These are phyloP conservation scores for Drepanosiphum platanoidis DNA, from an alignment of 2,888 invertebrate genomes.

Conservation along the genomic window DNA sequence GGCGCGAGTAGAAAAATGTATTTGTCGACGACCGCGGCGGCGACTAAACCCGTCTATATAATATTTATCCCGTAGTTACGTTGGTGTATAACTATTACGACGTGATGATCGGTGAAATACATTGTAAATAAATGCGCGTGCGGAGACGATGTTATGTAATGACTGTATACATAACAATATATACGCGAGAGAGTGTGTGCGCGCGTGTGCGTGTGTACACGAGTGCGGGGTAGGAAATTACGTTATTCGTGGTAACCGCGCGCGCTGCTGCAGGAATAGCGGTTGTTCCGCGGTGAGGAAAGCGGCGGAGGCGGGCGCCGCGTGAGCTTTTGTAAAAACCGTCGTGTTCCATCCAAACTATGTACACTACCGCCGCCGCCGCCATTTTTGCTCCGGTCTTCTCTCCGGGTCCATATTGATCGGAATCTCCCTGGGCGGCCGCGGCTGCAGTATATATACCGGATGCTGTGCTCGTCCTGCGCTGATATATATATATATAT, in stretches of 20 bases:
- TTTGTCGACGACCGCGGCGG: neutral
- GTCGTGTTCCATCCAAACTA: neutral
- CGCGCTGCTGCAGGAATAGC: neutral
- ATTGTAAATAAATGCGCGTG: too few species aligned
- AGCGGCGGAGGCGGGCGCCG: neutral
- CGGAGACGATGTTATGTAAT: neutral
- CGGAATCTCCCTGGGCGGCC: conserved; percentile 44
- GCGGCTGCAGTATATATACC: conserved; percentile 2
- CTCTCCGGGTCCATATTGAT: conserved; percentile 55
- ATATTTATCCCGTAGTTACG: too few species aligned
- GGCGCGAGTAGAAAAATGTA: neutral
- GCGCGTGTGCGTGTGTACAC: neutral
- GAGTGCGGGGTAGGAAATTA: neutral
- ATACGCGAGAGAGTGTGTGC: neutral
- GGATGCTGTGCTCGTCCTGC: neutral
- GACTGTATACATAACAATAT: neutral
- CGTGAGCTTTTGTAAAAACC: conserved; percentile 41
- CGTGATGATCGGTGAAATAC: too few species aligned
- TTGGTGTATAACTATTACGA: too few species aligned
- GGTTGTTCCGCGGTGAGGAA: neutral
- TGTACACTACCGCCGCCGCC: neutral
- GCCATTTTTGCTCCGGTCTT: conserved; percentile 58
- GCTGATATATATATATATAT: conserved; percentile 1
- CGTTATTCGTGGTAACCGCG: conserved; percentile 18
- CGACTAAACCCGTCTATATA: too few species aligned